Conservation (phyloP, 2,113 vertebrate genomes). For the Misgurnus anguillicaudatus region DNA sequence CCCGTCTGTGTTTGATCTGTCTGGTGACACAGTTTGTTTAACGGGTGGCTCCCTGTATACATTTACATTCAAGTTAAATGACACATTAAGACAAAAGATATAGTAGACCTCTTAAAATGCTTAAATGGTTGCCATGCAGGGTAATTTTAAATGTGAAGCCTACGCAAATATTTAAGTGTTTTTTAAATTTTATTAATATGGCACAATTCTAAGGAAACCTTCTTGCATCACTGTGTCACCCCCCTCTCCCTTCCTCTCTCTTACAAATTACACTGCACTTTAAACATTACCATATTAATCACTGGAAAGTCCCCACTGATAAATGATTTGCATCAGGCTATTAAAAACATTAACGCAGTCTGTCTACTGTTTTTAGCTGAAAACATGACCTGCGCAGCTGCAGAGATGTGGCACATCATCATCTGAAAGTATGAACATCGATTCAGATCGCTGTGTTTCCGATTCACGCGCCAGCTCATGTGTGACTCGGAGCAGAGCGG, state of each 20-base stretch:
- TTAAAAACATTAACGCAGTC: neutral
- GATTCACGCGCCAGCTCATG: conserved; percentile 22
- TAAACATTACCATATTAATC: neutral
- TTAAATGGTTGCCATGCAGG: neutral
- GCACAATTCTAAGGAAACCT: conserved; percentile 16
- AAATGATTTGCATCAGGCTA: neutral
- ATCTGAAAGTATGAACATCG: conserved; percentile 1
- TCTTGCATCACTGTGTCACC: neutral
- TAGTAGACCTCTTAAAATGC: neutral
- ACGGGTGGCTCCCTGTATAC: conserved; percentile 41
- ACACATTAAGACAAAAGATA: neutral
- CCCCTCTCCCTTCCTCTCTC: neutral
- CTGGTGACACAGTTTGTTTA: conserved; percentile 37
- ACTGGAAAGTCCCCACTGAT: neutral
- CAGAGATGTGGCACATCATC: neutral
- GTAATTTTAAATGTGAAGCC: conserved; percentile 38
- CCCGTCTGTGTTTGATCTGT: conserved; percentile 46
- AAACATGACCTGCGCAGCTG: neutral
- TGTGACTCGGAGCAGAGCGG: neutral
- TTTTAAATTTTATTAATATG: neutral
- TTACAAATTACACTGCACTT: neutral
- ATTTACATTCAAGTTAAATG: neutral
- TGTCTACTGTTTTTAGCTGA: too few relatives aligned
- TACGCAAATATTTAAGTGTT: conserved; percentile 39
- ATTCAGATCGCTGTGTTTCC: conserved; percentile 14